Evolutionary conservation across 1,140 invertebrate genomes (phyloP).

Genomic region (Trichonephila inaurata): DNA sequence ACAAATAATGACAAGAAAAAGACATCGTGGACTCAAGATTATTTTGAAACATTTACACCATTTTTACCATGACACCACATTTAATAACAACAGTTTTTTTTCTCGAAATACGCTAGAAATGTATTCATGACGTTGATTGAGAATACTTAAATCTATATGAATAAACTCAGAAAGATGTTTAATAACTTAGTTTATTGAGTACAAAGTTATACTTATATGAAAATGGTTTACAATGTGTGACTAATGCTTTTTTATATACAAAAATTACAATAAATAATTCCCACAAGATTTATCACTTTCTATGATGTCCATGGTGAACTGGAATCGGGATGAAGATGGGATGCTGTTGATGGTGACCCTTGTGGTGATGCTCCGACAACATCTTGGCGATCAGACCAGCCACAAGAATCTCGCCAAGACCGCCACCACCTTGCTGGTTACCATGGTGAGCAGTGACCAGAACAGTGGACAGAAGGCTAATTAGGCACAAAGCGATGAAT

Average conservation of each 20-base stretch:
- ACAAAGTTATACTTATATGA: not conserved
- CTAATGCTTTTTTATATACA: slow-evolving; percentile 14
- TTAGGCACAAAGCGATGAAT: slow-evolving; percentile 19
- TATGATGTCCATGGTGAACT: slow-evolving; percentile 57
- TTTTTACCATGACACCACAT: no score
- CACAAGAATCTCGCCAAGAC: slow-evolving; percentile 54
- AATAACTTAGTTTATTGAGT: not conserved
- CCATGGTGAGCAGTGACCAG: not conserved
- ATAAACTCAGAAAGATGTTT: not conserved
- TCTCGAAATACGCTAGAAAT: no score
- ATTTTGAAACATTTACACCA: no score
- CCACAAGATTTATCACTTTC: not conserved
- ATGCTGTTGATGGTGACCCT: slow-evolving; percentile 44
- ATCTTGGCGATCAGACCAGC: slow-evolving; percentile 71
- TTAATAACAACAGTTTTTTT: no score
- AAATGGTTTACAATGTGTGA: not conserved
- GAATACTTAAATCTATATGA: no score
- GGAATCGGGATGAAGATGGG: slow-evolving; percentile 65
- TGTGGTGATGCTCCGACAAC: slow-evolving; percentile 63
- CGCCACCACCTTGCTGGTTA: not conserved
- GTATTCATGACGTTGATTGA: no score
- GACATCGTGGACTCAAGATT: no score
- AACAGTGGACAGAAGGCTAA: not conserved
- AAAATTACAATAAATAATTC: not conserved
- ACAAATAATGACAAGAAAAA: no score